Conservation (phyloP, 2,113 vertebrate genomes). For the Prinia subflava region DNA sequence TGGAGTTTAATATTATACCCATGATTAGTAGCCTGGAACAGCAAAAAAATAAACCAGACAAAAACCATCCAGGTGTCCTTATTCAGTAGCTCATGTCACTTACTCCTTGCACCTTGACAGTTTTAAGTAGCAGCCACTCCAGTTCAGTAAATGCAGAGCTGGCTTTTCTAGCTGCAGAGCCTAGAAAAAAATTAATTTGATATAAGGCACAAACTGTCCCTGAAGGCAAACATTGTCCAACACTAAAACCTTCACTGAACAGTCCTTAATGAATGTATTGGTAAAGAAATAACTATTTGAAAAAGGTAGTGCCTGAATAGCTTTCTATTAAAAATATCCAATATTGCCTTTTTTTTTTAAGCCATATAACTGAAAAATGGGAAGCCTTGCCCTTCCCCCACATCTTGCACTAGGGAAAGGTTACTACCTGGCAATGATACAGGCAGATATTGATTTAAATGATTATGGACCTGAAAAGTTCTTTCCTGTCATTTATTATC, state of each 20-base stretch:
- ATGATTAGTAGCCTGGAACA: neutral
- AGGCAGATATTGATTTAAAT: slow-evolving; percentile 66
- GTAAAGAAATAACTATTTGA: slow-evolving; percentile 53
- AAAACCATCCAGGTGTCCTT: neutral
- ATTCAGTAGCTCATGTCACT: slow-evolving; percentile 1
- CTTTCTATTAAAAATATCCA: slow-evolving; percentile 45
- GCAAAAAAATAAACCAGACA: neutral
- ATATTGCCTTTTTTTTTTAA: slow-evolving; percentile 1
- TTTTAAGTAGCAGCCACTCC: slow-evolving; percentile 32
- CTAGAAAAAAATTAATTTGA: slow-evolving; percentile 36
- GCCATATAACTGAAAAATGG: slow-evolving; percentile 44
- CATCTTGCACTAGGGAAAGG: neutral
- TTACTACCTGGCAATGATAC: slow-evolving; percentile 55
- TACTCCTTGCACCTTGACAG: slow-evolving; percentile 10
- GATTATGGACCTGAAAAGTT: slow-evolving; percentile 65
- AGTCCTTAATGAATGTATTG: slow-evolving; percentile 35
- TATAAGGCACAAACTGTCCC: slow-evolving; percentile 31
- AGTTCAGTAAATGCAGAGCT: slow-evolving; percentile 1
- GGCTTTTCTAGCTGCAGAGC: slow-evolving; percentile 2
- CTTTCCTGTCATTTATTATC: slow-evolving; percentile 70
- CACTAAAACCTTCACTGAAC: slow-evolving; percentile 33
- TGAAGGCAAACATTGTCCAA: slow-evolving; percentile 30
- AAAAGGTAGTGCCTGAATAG: slow-evolving; percentile 20
- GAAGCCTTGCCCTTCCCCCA: slow-evolving; percentile 42
- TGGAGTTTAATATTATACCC: neutral